These are phyloP conservation scores for Nephrocerus scutellatus DNA, from an alignment of 2,888 invertebrate species.

Conservation along the genomic window DNA sequence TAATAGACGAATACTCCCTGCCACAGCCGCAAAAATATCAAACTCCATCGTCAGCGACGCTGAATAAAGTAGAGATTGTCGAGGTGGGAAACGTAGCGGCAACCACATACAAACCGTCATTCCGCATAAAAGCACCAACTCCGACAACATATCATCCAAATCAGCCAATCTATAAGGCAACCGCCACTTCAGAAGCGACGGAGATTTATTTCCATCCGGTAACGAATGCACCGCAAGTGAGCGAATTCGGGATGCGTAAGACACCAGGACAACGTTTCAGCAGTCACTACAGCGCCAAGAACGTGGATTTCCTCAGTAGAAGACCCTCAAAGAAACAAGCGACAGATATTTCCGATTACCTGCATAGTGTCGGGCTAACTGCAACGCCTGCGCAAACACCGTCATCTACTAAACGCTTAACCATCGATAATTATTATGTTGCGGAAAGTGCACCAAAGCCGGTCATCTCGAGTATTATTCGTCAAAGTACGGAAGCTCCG, in stretches of 20 bases:
- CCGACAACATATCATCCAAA: slow-evolving; percentile 27
- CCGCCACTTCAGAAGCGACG: slow-evolving; percentile 24
- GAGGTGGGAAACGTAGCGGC: slow-evolving; percentile 39
- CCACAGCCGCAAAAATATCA: slow-evolving; percentile 38
- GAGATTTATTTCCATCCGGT: slow-evolving; percentile 29
- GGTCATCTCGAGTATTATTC: slow-evolving; percentile 29
- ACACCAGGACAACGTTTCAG: slow-evolving; percentile 37
- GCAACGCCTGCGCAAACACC: slow-evolving; percentile 27
- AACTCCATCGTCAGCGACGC: slow-evolving; percentile 33
- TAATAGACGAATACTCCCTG: slow-evolving; percentile 39
- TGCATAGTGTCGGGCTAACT: slow-evolving; percentile 50
- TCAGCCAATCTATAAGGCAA: slow-evolving; percentile 3
- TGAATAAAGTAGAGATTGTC: slow-evolving; percentile 33
- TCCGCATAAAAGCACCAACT: slow-evolving; percentile 29
- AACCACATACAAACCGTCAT: slow-evolving; percentile 50
- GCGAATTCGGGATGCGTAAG: slow-evolving; percentile 13
- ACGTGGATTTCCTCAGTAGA: slow-evolving; percentile 31
- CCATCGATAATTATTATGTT: slow-evolving; percentile 35
- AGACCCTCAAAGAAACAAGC: slow-evolving; percentile 16
- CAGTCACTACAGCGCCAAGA: slow-evolving; percentile 48
- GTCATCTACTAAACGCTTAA: slow-evolving; percentile 31
- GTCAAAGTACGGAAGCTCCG: slow-evolving; percentile 27
- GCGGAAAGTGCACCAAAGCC: slow-evolving; percentile 39
- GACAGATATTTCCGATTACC: slow-evolving; percentile 22
- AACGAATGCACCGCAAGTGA: slow-evolving; percentile 16